phyloP scores from a whole-genome alignment of 2,888 invertebrate species.

The Papilio gigon region DNA sequence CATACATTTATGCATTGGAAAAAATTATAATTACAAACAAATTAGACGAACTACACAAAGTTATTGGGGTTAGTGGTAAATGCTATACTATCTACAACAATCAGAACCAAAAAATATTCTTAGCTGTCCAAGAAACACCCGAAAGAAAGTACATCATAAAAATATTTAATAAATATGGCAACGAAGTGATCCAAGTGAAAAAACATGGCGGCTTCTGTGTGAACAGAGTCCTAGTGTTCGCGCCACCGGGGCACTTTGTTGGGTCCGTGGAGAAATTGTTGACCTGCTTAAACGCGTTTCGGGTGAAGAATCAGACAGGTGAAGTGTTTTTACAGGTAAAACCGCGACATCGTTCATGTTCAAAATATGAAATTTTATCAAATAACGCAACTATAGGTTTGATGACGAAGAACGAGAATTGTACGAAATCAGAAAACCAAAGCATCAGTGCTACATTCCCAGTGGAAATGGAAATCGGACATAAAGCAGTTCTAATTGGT shows the following conservation, averaged over 20 bases:
- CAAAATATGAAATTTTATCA: conserved; percentile 49
- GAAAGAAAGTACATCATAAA: conserved; percentile 53
- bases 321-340: conserved; percentile 52
- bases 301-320: conserved; percentile 52
- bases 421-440: conserved; percentile 42
- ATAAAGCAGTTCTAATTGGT: conserved; percentile 60
- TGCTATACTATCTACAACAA: conserved; percentile 65
- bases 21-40: conserved; percentile 57
- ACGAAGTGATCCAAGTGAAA: conserved; percentile 61
- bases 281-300: conserved; percentile 48
- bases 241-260: conserved; percentile 61
- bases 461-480: conserved; percentile 50
- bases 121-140: conserved; percentile 54
- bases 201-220: conserved; percentile 49
- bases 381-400: conserved; percentile 52
- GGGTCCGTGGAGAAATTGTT: conserved; percentile 54
- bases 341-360: conserved; percentile 43
- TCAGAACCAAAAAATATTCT: conserved; percentile 62
- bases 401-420: conserved; percentile 45
- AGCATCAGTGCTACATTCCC: conserved; percentile 57
- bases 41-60: conserved; percentile 56
- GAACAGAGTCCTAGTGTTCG: conserved; percentile 56
- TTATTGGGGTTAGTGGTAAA: conserved; percentile 52
- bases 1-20: conserved; percentile 57
- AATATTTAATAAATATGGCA: conserved; percentile 66